Evolutionary conservation across 2,888 invertebrate species (phyloP).

Genomic region (Andricus curvator): DNA sequence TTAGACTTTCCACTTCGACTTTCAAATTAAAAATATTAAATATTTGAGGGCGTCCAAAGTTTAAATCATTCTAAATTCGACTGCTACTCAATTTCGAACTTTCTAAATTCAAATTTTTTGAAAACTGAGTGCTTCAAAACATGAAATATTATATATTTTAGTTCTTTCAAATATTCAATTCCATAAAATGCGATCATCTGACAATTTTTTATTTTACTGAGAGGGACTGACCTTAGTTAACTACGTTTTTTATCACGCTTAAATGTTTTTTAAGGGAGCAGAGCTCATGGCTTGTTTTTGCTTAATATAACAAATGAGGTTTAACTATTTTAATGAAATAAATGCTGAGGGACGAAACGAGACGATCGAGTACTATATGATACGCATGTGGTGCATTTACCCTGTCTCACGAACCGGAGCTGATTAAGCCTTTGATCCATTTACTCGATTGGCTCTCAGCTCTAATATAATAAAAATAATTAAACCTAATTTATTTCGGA

Average conservation of each 20-base stretch:
- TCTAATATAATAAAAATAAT: not conserved
- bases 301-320: conserved; percentile 9
- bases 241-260: not conserved
- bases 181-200: no score
- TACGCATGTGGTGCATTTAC: not conserved
- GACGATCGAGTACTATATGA: not conserved
- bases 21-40: no score
- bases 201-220: not conserved
- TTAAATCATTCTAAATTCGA: no score
- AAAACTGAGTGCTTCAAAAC: no score
- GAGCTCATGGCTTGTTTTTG: conserved; percentile 21
- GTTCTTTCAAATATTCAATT: no score
- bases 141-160: no score
- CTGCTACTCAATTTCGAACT: no score
- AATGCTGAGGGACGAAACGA: not conserved
- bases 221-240: not conserved
- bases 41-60: no score
- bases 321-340: conserved; percentile 32
- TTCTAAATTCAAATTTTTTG: no score
- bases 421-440: not conserved
- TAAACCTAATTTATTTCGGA: no score
- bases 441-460: not conserved
- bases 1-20: no score
- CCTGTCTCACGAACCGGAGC: not conserved
- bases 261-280: not conserved